phyloP scores from a whole-genome alignment of 2,797 vertebrate genomes.

The Sitta carolinensis region DNA sequence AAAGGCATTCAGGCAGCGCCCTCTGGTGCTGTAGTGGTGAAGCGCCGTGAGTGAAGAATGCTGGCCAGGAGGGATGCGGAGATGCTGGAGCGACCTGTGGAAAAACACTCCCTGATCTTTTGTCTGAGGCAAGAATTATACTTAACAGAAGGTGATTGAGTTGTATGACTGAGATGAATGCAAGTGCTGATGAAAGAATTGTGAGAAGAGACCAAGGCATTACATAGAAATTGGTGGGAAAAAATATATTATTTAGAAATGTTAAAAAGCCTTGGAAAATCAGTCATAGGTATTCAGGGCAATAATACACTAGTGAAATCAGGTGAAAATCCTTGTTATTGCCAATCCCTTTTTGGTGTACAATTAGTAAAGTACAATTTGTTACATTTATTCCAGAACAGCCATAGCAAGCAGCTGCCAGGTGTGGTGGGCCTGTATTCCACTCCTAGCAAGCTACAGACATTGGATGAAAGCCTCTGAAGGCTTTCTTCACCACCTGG shows the following conservation, averaged over 20 bases:
- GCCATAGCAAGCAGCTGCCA: not conserved
- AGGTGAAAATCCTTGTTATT: not conserved
- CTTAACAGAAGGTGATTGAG: not conserved
- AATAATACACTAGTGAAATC: not conserved
- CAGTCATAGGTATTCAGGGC: not conserved
- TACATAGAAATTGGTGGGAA: accelerated
- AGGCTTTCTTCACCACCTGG: not conserved
- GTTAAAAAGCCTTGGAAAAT: not conserved
- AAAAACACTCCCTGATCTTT: not conserved
- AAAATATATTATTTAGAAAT: not conserved
- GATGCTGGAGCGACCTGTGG: not conserved
- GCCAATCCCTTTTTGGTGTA: not conserved
- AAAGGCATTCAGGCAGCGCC: conserved; percentile 22
- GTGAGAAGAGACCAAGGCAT: not conserved
- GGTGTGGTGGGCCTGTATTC: not conserved
- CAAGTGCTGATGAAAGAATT: not conserved
- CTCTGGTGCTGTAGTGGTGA: conserved; percentile 41
- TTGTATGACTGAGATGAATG: not conserved
- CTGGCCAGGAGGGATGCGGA: not conserved
- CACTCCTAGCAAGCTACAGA: not conserved
- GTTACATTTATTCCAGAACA: not conserved
- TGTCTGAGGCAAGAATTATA: not conserved
- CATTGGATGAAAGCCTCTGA: not conserved
- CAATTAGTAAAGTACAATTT: not conserved
- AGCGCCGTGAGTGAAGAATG: not conserved